These are phyloP conservation scores for Pinna nobilis DNA, from an alignment of 1,140 invertebrate genomes.

Conservation along the genomic window DNA sequence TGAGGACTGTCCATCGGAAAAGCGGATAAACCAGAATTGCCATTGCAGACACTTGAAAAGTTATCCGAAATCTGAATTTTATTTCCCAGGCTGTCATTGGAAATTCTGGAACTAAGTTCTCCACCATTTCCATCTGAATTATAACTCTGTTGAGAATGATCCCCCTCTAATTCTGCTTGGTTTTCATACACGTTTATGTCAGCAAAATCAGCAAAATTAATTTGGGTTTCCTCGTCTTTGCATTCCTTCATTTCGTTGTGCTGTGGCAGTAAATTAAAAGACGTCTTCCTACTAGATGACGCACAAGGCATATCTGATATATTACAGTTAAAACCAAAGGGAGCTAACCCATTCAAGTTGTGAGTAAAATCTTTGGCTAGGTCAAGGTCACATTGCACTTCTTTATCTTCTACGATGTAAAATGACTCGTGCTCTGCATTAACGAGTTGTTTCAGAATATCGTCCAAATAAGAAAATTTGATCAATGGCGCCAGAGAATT, in stretches of 20 bases:
- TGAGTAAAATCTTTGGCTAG: neutral
- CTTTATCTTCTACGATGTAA: conserved; percentile 47
- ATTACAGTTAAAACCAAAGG: neutral
- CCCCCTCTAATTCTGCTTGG: too few species aligned
- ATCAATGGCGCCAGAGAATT: conserved; percentile 52
- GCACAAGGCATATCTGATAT: neutral
- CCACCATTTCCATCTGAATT: neutral
- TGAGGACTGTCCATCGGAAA: neutral
- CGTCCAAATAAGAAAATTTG: conserved; percentile 32
- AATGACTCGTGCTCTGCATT: conserved; percentile 29
- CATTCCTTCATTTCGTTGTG: neutral
- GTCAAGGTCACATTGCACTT: conserved; percentile 46
- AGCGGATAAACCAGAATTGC: too few species aligned
- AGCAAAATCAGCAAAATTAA: neutral
- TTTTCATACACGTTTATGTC: conserved; percentile 2
- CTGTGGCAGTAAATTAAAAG: neutral
- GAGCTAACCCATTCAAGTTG: neutral
- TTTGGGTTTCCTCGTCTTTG: neutral
- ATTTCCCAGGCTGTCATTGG: conserved; percentile 4
- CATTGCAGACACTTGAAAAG: conserved; percentile 6
- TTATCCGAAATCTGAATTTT: neutral
- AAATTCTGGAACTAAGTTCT: neutral
- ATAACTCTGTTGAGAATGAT: too few species aligned
- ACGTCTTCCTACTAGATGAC: neutral
- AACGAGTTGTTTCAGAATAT: conserved; percentile 31